A percentile compares a stretch with the other conserved stretches of the same genome.
Conservation (phyloP, 2,888 invertebrate species). For the Malthinus seriepunctatus region DNA sequence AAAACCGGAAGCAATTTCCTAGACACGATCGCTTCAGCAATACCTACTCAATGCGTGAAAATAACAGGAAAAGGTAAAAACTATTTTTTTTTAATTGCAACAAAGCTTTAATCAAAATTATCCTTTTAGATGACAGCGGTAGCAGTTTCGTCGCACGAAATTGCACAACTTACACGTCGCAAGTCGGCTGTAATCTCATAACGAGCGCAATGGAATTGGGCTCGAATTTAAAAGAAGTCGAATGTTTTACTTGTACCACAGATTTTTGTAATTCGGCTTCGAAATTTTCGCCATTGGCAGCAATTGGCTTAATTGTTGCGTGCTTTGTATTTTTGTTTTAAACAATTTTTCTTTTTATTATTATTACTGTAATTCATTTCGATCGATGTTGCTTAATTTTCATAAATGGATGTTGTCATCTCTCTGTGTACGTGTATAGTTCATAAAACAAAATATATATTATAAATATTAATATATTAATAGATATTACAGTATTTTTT, state of each 20-base stretch:
- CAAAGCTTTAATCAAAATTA: background rate
- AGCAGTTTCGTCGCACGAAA: conserved; percentile 15
- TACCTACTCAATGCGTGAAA: conserved; percentile 27
- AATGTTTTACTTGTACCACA: conserved; percentile 20
- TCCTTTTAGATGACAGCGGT: conserved; percentile 18
- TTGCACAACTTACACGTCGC: conserved; percentile 16
- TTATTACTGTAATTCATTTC: background rate
- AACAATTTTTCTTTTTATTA: background rate
- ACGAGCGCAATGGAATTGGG: conserved; percentile 16
- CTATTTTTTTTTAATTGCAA: background rate
- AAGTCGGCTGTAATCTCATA: conserved; percentile 18
- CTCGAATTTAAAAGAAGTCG: conserved; percentile 14
- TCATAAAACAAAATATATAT: background rate
- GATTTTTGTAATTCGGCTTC: conserved; percentile 21
- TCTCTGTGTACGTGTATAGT: no score
- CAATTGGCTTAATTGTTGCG: conserved; percentile 18
- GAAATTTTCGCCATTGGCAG: conserved; percentile 18
- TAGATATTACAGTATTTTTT: background rate
- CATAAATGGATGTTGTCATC: conserved; percentile 6
- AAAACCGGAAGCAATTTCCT: conserved; percentile 13
- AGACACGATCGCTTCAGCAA: conserved; percentile 12
- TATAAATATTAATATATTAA: no score
- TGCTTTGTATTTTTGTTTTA: conserved; percentile 22
- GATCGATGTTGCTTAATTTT: conserved; percentile 22
- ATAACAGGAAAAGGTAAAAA: conserved; percentile 26